phyloP scores from a whole-genome alignment of 1,140 invertebrate genomes.

The Thaumatotibia leucotreta region DNA sequence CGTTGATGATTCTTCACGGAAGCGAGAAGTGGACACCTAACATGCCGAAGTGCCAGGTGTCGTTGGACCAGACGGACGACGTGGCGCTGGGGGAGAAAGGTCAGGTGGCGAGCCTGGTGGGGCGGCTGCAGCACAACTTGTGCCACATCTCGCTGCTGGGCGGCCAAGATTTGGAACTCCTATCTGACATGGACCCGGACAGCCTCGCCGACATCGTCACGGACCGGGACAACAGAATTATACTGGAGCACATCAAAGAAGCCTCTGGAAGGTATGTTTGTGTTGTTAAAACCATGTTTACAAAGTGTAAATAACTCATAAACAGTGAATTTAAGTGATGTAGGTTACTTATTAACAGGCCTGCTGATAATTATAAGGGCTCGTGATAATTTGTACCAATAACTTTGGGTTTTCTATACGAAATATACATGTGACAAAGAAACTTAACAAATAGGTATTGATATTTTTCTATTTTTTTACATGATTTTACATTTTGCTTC shows the following conservation, averaged over 20 bases:
- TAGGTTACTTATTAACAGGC: too few species aligned
- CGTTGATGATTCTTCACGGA: constrained; percentile 86
- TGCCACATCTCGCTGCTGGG: constrained; percentile 89
- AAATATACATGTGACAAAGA: too few species aligned
- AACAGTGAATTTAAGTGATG: too few species aligned
- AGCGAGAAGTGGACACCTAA: constrained; percentile 84
- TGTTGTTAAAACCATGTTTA: background rate
- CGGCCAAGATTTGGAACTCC: constrained; percentile 86
- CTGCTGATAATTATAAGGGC: too few species aligned
- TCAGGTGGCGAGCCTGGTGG: constrained; percentile 81
- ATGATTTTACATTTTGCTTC: too few species aligned
- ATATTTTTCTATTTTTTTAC: too few species aligned
- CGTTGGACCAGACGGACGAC: constrained; percentile 83
- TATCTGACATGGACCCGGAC: constrained; percentile 91
- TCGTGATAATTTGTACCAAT: too few species aligned
- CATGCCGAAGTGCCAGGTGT: constrained; percentile 77
- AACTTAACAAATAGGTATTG: too few species aligned
- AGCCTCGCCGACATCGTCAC: constrained; percentile 87
- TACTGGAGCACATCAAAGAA: constrained; percentile 89
- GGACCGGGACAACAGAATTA: constrained; percentile 84
- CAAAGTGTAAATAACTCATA: constrained; percentile 4
- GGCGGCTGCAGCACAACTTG: constrained; percentile 85
- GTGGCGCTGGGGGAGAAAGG: constrained; percentile 75
- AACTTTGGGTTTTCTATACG: too few species aligned
- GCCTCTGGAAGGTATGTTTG: constrained; percentile 85